Percentiles rank a stretch among this genome's conserved stretches.
These are phyloP conservation scores for Luperina testacea DNA, from an alignment of 2,888 invertebrate species.

Conservation along the genomic window DNA sequence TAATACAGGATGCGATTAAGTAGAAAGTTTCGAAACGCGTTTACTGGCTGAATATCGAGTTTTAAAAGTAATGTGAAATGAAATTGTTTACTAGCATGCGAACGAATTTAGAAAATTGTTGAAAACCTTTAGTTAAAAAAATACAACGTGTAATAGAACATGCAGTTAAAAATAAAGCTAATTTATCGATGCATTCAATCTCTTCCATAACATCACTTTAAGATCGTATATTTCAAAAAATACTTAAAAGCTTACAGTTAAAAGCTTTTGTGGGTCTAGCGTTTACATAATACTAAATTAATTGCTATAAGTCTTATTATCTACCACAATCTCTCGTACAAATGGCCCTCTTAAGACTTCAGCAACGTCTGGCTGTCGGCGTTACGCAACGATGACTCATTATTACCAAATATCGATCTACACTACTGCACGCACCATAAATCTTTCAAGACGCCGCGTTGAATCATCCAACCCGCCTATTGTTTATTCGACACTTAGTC, in stretches of 20 bases:
- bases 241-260: slow-evolving; percentile 9
- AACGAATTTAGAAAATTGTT: slow-evolving; percentile 38
- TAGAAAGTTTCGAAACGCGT: slow-evolving; percentile 65
- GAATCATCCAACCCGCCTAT: slow-evolving; percentile 75
- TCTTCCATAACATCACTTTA: slow-evolving; percentile 23
- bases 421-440: slow-evolving; percentile 67
- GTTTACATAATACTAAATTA: slow-evolving; percentile 72
- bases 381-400: slow-evolving; percentile 81
- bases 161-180: slow-evolving; percentile 2
- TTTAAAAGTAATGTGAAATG: slow-evolving; percentile 55
- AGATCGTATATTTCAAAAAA: slow-evolving; percentile 37
- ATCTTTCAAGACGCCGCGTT: slow-evolving; percentile 68
- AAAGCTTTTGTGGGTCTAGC: slow-evolving; percentile 59
- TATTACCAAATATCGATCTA: slow-evolving; percentile 77
- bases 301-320: slow-evolving; percentile 71
- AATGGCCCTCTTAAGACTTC: slow-evolving; percentile 71
- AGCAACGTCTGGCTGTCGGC: slow-evolving; percentile 69
- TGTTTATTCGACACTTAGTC: slow-evolving; percentile 77
- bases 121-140: slow-evolving; percentile 5
- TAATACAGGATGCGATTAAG: slow-evolving; percentile 61
- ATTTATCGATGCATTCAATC: slow-evolving; percentile 16
- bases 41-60: slow-evolving; percentile 52
- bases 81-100: slow-evolving; percentile 50
- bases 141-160: background rate
- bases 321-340: slow-evolving; percentile 65